Conservation (phyloP, 1,140 invertebrate species). For the Hirudo medicinalis region DNA sequence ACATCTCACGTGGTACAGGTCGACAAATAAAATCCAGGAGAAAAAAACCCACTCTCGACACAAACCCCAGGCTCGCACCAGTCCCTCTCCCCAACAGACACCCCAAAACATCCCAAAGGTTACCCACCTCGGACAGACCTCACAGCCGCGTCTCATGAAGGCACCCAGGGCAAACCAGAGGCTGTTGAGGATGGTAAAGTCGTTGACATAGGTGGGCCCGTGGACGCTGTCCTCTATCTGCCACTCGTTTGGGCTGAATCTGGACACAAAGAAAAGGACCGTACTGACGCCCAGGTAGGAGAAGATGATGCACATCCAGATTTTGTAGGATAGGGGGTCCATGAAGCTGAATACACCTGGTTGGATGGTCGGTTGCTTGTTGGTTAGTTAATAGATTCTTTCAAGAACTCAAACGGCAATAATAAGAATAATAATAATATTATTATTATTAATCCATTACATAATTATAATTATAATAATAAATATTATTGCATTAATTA, state of each 20-base stretch:
- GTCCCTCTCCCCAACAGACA: not conserved
- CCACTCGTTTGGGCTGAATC: constrained; percentile 92
- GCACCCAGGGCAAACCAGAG: constrained; percentile 79
- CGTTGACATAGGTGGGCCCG: constrained; percentile 57
- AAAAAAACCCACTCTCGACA: too few relatives aligned
- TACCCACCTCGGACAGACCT: constrained; percentile 76
- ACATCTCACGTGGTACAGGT: too few relatives aligned
- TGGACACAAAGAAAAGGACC: constrained; percentile 76
- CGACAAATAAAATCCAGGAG: too few relatives aligned
- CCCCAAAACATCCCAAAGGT: not conserved
- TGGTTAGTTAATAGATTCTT: too few relatives aligned
- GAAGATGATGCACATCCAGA: constrained; percentile 91
- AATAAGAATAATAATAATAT: too few relatives aligned
- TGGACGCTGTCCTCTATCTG: constrained; percentile 45
- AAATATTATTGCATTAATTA: too few relatives aligned
- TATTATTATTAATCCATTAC: too few relatives aligned
- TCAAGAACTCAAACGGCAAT: too few relatives aligned
- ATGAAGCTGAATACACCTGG: constrained; percentile 88
- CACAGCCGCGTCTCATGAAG: constrained; percentile 96
- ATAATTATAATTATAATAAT: too few relatives aligned
- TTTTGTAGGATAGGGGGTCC: constrained; percentile 86
- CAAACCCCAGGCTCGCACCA: too few relatives aligned
- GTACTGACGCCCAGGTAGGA: constrained; percentile 65
- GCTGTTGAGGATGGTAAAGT: constrained; percentile 90
- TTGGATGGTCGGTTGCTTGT: constrained; percentile 9